Evolutionary conservation across 2,888 invertebrate species (phyloP).

Genomic region (Chloromyia formosa): DNA sequence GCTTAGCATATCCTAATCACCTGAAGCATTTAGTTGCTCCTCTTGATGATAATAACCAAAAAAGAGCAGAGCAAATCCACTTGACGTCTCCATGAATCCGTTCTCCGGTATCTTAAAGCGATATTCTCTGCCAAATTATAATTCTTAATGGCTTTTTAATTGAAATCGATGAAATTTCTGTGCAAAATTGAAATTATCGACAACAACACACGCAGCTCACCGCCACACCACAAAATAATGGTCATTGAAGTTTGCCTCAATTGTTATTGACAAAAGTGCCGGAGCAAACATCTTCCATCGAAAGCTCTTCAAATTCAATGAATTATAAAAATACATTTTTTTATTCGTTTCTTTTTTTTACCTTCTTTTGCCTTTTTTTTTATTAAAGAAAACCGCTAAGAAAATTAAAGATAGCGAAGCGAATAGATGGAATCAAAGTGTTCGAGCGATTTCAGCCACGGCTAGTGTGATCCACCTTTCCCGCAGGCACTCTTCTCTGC

Average conservation of each 20-base stretch:
- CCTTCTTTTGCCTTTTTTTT: too few relatives aligned
- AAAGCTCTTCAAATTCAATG: slow-evolving; percentile 26
- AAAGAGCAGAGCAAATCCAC: too few relatives aligned
- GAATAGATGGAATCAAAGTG: neutral
- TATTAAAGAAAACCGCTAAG: neutral
- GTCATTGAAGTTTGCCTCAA: neutral
- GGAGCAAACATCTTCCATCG: neutral
- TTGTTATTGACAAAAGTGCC: neutral
- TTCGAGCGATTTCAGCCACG: too few relatives aligned
- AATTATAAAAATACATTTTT: slow-evolving; percentile 26
- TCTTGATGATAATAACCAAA: too few relatives aligned
- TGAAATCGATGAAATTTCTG: slow-evolving; percentile 29
- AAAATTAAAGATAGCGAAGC: neutral
- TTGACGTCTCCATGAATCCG: too few relatives aligned
- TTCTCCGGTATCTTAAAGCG: too few relatives aligned
- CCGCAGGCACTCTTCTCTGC: too few relatives aligned
- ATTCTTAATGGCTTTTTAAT: slow-evolving; percentile 41
- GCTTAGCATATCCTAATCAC: too few relatives aligned
- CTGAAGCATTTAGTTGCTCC: too few relatives aligned
- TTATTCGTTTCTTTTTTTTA: neutral
- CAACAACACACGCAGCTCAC: neutral
- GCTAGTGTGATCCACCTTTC: too few relatives aligned
- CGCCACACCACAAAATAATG: too few relatives aligned
- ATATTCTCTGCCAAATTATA: slow-evolving; percentile 4
- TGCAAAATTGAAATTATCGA: slow-evolving; percentile 3